Evolutionary conservation across 2,113 vertebrate species (phyloP).

Genomic region (Camelus dromedarius): DNA sequence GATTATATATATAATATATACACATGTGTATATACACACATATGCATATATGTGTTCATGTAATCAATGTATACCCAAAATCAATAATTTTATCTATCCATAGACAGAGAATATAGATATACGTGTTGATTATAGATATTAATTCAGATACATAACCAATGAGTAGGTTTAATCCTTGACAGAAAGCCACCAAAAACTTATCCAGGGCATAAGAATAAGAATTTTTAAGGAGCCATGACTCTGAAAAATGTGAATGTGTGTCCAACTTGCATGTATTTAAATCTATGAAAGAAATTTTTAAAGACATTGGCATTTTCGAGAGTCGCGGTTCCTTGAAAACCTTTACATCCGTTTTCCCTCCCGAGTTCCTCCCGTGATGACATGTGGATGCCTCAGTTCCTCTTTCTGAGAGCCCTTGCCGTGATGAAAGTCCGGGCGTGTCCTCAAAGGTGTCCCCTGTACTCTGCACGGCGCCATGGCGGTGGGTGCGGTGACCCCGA

Average conservation of each 20-base stretch:
- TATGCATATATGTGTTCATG: too few species aligned
- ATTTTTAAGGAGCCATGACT: neutral
- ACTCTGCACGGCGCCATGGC: accelerated
- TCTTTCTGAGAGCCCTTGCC: neutral
- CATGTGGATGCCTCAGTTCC: neutral
- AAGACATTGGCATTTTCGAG: neutral
- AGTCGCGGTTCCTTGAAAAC: neutral
- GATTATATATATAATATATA: too few species aligned
- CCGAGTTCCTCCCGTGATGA: neutral
- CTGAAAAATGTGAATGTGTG: neutral
- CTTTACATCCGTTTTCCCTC: too few species aligned
- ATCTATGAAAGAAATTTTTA: neutral
- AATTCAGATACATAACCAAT: neutral
- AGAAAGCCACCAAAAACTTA: too few species aligned
- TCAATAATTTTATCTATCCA: neutral
- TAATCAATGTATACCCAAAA: neutral
- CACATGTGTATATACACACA: too few species aligned
- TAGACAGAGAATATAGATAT: too few species aligned
- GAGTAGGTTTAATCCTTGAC: neutral
- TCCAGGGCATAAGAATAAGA: too few species aligned
- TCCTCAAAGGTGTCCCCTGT: neutral
- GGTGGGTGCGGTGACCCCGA: neutral
- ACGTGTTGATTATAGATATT: neutral
- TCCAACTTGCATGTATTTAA: neutral
- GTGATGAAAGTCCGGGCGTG: accelerated